Conservation (phyloP, 1,140 invertebrate species). For the Heliconius himera region DNA sequence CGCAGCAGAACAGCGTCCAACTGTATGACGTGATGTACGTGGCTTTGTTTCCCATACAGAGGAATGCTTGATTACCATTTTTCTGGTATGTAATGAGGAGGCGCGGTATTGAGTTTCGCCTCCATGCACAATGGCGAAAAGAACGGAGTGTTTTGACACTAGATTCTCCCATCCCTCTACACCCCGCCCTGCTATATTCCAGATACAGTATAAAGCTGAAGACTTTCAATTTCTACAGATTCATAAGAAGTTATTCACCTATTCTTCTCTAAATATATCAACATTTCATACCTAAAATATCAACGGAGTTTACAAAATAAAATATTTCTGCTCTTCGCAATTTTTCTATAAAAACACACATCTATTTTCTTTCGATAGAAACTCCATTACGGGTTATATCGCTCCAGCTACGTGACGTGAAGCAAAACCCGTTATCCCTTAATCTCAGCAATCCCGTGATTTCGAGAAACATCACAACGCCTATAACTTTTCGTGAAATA, state of each 20-base stretch:
- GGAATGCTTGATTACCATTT: too few relatives aligned
- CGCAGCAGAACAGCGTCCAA: too few relatives aligned
- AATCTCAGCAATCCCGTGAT: slow-evolving; percentile 17
- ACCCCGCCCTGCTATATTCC: too few relatives aligned
- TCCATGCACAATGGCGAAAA: too few relatives aligned
- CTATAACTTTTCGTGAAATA: background rate
- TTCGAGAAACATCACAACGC: slow-evolving; percentile 14
- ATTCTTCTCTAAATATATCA: background rate
- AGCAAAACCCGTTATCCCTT: slow-evolving; percentile 6
- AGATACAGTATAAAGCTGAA: background rate
- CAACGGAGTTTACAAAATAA: background rate
- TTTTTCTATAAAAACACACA: slow-evolving; percentile 6
- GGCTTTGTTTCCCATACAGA: too few relatives aligned
- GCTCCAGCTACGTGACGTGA: slow-evolving; percentile 4
- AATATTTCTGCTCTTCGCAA: background rate
- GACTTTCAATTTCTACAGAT: background rate
- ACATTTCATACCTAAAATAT: background rate
- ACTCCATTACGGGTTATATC: slow-evolving; percentile 15
- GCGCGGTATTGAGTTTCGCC: too few relatives aligned
- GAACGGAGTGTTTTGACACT: too few relatives aligned
- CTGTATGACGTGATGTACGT: too few relatives aligned
- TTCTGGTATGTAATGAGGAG: too few relatives aligned
- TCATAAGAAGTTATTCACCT: too few relatives aligned
- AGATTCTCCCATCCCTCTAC: too few relatives aligned
- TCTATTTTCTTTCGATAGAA: slow-evolving; percentile 16